Evolutionary conservation across 2,888 invertebrate genomes (phyloP).

Genomic region (Scelioninae gen. 2): DNA sequence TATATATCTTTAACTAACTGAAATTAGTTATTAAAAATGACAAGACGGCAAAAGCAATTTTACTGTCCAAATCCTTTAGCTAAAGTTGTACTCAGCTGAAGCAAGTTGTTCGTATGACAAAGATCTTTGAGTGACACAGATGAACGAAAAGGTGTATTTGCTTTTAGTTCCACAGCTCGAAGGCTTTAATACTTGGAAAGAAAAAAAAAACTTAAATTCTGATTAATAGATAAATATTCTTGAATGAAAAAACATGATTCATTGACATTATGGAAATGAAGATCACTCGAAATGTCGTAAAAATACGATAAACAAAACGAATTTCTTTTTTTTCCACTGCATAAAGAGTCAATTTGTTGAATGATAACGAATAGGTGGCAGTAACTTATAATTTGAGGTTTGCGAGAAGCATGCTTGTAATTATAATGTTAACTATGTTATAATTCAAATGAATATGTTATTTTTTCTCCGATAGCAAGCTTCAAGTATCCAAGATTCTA

Average conservation of each 20-base stretch:
- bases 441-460: slow-evolving; percentile 15
- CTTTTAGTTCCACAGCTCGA: slow-evolving; percentile 23
- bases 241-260: slow-evolving; percentile 23
- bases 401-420: slow-evolving; percentile 1
- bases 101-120: slow-evolving; percentile 30
- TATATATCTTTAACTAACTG: too few species aligned
- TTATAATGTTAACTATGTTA: slow-evolving; percentile 15
- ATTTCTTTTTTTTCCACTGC: not conserved
- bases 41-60: too few species aligned
- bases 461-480: slow-evolving; percentile 23
- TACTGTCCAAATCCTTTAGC: slow-evolving; percentile 25
- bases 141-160: slow-evolving; percentile 29
- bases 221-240: slow-evolving; percentile 24
- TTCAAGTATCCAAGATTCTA: slow-evolving; percentile 52
- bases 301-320: not conserved
- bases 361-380: not conserved
- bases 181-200: not conserved
- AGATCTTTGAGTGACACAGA: slow-evolving; percentile 26
- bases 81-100: slow-evolving; percentile 20
- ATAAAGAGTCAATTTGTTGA: not conserved
- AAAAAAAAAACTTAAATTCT: slow-evolving; percentile 19
- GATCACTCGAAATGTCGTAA: not conserved
- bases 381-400: not conserved
- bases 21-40: too few species aligned
- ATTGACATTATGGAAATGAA: not conserved